Base-by-base conservation (phyloP, 2,888 invertebrate genomes). In the Dysmachus trigonus region DNA sequence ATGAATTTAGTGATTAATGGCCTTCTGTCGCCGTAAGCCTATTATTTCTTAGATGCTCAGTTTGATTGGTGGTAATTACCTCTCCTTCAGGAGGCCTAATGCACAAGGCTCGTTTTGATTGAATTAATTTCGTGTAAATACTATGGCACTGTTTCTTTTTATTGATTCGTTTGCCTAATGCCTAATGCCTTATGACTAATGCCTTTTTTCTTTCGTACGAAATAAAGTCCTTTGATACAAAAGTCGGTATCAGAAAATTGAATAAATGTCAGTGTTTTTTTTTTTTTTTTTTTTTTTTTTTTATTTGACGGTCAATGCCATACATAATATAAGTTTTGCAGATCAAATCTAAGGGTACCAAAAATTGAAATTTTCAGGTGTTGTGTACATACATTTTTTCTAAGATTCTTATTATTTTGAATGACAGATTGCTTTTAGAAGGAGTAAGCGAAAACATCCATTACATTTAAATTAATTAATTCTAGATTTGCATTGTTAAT, bases 21-120 rank as follows among this genome's bases (percentile, higher is more conserved):
- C 33, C 15, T 15, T 35, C 22, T 41, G 35, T 76, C 76, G 22
- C 76, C 10, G 22, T 22, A n/a, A 35, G 76, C 15, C 38, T 33
- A 76, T 76, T 76, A 76, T 76, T 73, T 76, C 76, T 76, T 76
- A 76, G 76, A 76, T 76, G 35, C 18, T 76, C 76, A 38, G 35
- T 76, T 35, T 76, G 76, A 76, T 38, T 76, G 22, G 33, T n/a
- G 13, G 35, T 76, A 76, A 76, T 76, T 76, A 76, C 22, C 22
- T 76, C 33, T 73, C 73, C 33, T 73, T 33, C 18, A 30, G n/a
- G 31, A 73, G 15, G 30, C n/a, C 33, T n/a, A 31, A 31, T 31
- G 31, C 33, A 33, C 31, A 73, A 73, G 31, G 73, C 30, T 10
- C n/a, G 15, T 73, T 73, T 33, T 73, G 31, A 30, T 33, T 73